phyloP scores from a whole-genome alignment of 2,888 invertebrate species.

The Orchesellides sinensis region DNA sequence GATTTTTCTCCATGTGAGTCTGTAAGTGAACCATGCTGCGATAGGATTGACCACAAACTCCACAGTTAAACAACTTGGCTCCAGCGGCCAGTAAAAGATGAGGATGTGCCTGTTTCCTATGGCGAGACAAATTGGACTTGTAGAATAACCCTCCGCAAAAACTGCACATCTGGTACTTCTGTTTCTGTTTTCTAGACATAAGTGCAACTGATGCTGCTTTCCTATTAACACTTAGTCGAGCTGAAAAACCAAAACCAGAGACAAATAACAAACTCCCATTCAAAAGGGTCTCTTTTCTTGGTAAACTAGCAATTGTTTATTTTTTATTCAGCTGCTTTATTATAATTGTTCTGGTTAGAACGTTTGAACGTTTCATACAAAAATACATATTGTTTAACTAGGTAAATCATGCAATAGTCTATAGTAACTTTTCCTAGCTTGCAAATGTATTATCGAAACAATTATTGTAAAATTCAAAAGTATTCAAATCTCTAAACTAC shows the following conservation, averaged over 20 bases:
- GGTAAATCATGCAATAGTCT: no score
- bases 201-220: background rate
- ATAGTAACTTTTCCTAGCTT: no score
- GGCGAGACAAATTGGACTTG: slow-evolving; percentile 68
- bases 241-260: no score
- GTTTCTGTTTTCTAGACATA: slow-evolving; percentile 19
- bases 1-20: slow-evolving; percentile 60
- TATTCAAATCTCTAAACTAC: background rate
- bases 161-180: slow-evolving; percentile 64
- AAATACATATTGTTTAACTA: no score
- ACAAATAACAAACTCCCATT: no score
- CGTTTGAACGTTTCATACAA: no score
- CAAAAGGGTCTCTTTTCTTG: no score
- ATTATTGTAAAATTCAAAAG: background rate
- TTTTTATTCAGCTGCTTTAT: no score
- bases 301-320: no score
- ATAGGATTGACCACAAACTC: slow-evolving; percentile 64
- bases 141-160: slow-evolving; percentile 69
- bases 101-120: slow-evolving; percentile 66
- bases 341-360: no score
- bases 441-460: no score
- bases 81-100: slow-evolving; percentile 65
- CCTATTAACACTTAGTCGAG: background rate
- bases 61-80: slow-evolving; percentile 65
- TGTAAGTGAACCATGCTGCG: slow-evolving; percentile 55